A percentile compares a stretch with the other conserved stretches of the same genome.
These are phyloP conservation scores for Typhlomys cinereus DNA, from an alignment of 2,113 vertebrate genomes.

Conservation along the genomic window DNA sequence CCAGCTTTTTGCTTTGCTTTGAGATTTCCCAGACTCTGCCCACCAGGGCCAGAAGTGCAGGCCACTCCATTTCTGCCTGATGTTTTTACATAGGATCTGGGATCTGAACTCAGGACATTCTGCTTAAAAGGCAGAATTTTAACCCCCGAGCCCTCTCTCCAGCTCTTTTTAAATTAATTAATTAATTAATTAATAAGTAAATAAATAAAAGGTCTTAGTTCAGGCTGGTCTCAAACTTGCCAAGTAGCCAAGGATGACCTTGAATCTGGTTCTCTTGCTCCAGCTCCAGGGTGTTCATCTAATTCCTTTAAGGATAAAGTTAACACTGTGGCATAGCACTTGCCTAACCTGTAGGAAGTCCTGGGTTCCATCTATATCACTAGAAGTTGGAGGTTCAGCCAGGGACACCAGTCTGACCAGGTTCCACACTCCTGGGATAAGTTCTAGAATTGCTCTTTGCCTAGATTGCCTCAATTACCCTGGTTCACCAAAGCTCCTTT, in stretches of 20 bases:
- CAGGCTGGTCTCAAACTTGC: neutral
- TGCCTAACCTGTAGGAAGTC: neutral
- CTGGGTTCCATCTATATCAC: neutral
- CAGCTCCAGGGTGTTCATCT: neutral
- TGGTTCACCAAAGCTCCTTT: neutral
- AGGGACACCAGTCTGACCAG: neutral
- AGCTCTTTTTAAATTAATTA: too few relatives aligned
- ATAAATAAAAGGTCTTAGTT: neutral
- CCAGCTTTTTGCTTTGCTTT: too few relatives aligned
- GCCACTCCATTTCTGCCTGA: too few relatives aligned
- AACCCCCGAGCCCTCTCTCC: too few relatives aligned
- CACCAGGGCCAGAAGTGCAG: too few relatives aligned
- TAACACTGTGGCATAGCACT: neutral
- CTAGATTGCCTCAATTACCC: neutral
- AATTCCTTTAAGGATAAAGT: neutral
- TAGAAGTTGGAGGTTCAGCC: neutral
- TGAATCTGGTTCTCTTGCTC: neutral
- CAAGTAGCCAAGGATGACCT: neutral
- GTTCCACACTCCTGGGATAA: neutral
- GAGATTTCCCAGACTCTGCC: too few relatives aligned
- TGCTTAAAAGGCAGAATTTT: too few relatives aligned
- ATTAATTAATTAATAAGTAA: too few relatives aligned
- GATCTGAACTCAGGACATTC: too few relatives aligned
- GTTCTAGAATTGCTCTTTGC: neutral
- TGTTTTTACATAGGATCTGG: too few relatives aligned